Percentiles rank a stretch among this genome's conserved stretches.
Evolutionary conservation across 1,140 invertebrate species (phyloP).

Genomic region (Drosophila pectinifera): DNA sequence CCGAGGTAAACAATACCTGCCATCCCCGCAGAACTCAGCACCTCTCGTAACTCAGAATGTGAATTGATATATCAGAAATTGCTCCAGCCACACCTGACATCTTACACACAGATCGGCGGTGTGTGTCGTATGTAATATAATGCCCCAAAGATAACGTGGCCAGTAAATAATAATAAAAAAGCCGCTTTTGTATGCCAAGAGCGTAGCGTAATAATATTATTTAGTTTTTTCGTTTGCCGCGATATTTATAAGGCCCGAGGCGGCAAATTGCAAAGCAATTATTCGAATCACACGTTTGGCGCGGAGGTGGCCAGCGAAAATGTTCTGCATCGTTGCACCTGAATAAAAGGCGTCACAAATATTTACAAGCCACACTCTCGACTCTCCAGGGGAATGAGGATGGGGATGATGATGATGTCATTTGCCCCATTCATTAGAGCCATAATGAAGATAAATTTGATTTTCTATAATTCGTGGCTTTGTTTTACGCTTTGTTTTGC

Average conservation of each 20-base stretch:
- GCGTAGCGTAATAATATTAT: conserved; percentile 58
- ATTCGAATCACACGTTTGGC: conserved; percentile 71
- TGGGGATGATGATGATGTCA: conserved; percentile 46
- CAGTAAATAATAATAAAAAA: conserved; percentile 36
- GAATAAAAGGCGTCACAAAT: conserved; percentile 58
- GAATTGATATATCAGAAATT: conserved; percentile 71
- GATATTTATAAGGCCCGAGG: conserved; percentile 11
- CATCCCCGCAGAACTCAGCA: conserved; percentile 14
- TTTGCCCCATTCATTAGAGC: conserved; percentile 44
- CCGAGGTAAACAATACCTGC: conserved; percentile 23
- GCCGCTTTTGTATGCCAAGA: conserved; percentile 74
- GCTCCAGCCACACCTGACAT: conserved; percentile 71
- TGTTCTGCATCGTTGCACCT: conserved; percentile 75
- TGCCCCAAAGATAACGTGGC: conserved; percentile 40
- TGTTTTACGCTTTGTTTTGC: conserved; percentile 27
- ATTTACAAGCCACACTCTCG: conserved; percentile 32
- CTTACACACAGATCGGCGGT: conserved; percentile 40
- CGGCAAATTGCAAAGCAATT: conserved; percentile 78
- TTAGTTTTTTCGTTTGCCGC: conserved; percentile 32
- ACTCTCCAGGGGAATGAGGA: conserved; percentile 1
- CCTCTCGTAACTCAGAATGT: conserved; percentile 31
- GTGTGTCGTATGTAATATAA: conserved; percentile 60
- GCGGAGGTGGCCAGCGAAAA: conserved; percentile 60
- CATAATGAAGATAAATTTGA: conserved; percentile 75
- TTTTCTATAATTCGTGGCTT: conserved; percentile 51